Conservation (phyloP, 2,888 invertebrate genomes). For the Elgonia sp. region DNA sequence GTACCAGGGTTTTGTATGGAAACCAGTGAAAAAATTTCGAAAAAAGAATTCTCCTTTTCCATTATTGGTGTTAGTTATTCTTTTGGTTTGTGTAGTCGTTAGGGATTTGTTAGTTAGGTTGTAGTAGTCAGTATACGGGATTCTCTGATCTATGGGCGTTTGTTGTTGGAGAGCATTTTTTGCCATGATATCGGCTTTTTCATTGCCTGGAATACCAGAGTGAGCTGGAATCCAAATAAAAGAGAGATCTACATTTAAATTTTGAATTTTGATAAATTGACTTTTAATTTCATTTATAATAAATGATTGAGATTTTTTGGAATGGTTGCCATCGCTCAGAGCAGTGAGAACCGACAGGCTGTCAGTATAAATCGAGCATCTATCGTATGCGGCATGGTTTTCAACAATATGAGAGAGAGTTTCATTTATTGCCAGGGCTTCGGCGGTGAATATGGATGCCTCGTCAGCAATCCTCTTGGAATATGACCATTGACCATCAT, state of each 20-base stretch:
- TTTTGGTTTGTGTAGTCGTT: no score
- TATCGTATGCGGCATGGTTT: no score
- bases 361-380: no score
- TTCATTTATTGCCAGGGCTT: no score
- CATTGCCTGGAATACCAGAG: background rate
- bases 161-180: background rate
- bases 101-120: background rate
- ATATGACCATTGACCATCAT: no score
- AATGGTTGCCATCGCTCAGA: no score
- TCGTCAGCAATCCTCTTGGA: no score
- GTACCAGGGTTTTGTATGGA: constrained; percentile 16
- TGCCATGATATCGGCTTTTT: constrained; percentile 7
- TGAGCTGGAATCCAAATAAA: constrained; percentile 33
- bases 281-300: no score
- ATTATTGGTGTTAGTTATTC: constrained; percentile 2
- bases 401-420: no score
- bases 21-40: constrained; percentile 25
- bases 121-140: constrained; percentile 8
- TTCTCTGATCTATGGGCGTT: background rate
- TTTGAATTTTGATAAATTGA: background rate
- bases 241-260: background rate
- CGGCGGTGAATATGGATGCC: no score
- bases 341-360: no score
- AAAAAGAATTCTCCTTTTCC: constrained; percentile 26
- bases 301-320: no score